A percentile compares a stretch with the other conserved stretches of the same genome.
Evolutionary conservation across 2,113 vertebrate species (phyloP).

Genomic region (Xerus inauris): DNA sequence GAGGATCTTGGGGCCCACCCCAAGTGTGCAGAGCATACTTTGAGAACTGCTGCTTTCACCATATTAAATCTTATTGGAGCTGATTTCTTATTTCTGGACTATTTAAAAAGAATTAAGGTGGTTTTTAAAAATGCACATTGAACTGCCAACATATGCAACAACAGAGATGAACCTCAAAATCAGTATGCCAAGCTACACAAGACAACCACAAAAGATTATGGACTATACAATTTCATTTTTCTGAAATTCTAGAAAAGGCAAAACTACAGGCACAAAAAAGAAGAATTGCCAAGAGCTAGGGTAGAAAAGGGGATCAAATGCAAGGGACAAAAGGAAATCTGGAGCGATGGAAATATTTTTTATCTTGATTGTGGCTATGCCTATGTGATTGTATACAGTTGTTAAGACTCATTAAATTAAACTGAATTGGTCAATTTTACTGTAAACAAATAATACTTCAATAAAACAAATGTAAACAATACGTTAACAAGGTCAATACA

Average conservation of each 20-base stretch:
- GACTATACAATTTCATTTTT: not conserved
- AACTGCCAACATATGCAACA: conserved; percentile 7
- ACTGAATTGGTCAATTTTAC: not conserved
- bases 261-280: conserved; percentile 3
- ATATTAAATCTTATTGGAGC: not conserved
- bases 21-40: not conserved
- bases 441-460: not conserved
- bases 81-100: not conserved
- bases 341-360: not conserved
- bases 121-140: not conserved
- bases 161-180: not conserved
- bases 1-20: not conserved
- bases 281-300: not conserved
- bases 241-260: conserved; percentile 43
- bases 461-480: not conserved
- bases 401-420: not conserved
- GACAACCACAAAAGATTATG: not conserved
- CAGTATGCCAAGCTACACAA: not conserved
- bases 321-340: not conserved
- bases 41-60: not conserved
- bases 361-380: not conserved
- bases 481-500: not conserved
- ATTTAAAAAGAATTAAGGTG: not conserved
- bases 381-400: not conserved
- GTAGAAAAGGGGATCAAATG: not conserved